phyloP scores from a whole-genome alignment of 2,113 vertebrate genomes.

The Aptenodytes patagonicus region DNA sequence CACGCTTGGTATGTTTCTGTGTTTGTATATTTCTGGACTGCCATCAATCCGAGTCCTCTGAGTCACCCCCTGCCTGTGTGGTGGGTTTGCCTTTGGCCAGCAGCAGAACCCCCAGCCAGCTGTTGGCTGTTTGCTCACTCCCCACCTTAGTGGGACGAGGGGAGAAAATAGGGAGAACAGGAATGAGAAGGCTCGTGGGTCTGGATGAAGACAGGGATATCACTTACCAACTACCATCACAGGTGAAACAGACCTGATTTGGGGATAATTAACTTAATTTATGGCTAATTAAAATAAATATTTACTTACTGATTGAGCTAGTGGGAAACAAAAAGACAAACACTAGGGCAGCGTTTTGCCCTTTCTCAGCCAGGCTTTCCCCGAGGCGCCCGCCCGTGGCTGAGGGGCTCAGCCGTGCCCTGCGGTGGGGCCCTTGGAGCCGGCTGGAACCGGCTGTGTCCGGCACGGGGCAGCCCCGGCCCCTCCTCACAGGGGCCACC shows the following conservation, averaged over 20 bases:
- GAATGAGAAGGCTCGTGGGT: fast-evolving
- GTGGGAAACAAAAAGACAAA: background rate
- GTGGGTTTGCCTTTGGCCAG: background rate
- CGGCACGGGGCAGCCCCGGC: background rate
- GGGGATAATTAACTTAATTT: background rate
- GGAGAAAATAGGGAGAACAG: background rate
- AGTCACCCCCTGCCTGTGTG: background rate
- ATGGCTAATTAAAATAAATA: background rate
- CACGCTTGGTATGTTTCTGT: background rate
- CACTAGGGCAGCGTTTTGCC: background rate
- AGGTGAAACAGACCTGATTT: background rate
- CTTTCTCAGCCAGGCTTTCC: background rate
- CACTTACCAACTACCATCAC: too few relatives aligned
- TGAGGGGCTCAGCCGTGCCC: background rate
- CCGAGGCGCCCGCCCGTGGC: background rate
- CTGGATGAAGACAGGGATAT: background rate
- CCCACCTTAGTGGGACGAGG: background rate
- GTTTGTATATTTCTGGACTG: background rate
- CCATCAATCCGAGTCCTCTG: background rate
- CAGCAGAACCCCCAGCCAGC: background rate
- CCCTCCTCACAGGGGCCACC: fast-evolving
- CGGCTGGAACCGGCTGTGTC: background rate
- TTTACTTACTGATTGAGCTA: background rate
- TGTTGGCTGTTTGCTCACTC: background rate
- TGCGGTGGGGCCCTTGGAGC: background rate